phyloP scores from a whole-genome alignment of 2,113 vertebrate species.

The Sinosuthora webbiana region DNA sequence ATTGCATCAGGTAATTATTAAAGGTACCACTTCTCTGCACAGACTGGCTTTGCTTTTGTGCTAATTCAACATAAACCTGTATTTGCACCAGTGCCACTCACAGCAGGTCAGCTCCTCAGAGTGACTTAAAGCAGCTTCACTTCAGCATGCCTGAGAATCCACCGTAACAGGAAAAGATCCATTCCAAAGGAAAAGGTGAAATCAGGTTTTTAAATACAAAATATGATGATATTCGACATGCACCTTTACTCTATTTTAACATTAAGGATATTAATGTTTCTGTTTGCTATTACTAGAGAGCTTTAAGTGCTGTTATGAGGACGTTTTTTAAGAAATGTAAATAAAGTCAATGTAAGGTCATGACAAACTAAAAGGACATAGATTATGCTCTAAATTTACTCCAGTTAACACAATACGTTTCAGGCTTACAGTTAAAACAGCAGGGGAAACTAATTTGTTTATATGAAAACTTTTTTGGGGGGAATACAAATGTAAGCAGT shows the following conservation, averaged over 20 bases:
- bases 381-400: neutral
- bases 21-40: neutral
- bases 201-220: neutral
- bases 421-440: neutral
- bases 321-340: neutral
- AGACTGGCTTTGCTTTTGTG: neutral
- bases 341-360: neutral
- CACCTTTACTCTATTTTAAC: neutral
- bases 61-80: neutral
- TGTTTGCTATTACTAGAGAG: neutral
- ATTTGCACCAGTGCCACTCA: neutral
- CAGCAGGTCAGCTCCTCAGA: neutral
- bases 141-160: neutral
- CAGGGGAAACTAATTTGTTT: neutral
- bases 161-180: fast-evolving
- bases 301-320: neutral
- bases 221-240: neutral
- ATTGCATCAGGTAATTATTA: neutral
- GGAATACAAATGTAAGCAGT: fast-evolving
- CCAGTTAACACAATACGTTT: neutral
- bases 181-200: neutral
- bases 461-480: neutral
- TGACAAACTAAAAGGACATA: neutral
- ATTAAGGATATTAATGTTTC: neutral
- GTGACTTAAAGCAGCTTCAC: fast-evolving